A percentile compares a stretch with the other conserved stretches of the same genome.
Evolutionary conservation across 2,888 invertebrate species (phyloP).

Genomic region (Dicranocentrus wangi): DNA sequence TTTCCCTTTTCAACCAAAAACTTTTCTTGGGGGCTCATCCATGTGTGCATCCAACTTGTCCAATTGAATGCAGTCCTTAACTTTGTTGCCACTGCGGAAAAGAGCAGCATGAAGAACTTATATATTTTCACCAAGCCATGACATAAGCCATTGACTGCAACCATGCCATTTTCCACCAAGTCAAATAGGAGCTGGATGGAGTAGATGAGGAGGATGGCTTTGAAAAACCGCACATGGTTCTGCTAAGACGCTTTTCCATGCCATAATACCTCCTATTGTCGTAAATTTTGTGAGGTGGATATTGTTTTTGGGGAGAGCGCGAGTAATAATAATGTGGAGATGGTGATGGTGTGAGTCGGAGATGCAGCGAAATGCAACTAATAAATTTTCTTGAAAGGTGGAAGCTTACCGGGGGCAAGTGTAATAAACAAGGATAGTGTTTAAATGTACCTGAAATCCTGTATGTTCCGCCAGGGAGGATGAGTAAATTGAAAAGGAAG

Average conservation of each 20-base stretch:
- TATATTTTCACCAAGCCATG: no score
- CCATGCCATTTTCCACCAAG: no score
- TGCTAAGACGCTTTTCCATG: not conserved
- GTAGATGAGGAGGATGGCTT: no score
- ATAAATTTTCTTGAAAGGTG: not conserved
- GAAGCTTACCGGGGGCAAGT: not conserved
- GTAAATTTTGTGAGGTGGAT: not conserved
- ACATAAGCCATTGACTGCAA: no score
- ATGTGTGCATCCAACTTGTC: conserved; percentile 34
- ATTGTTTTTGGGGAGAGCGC: not conserved
- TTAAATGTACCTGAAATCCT: not conserved
- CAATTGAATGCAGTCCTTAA: conserved; percentile 27
- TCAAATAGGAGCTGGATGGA: no score
- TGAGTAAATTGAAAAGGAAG: no score
- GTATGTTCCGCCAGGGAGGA: no score
- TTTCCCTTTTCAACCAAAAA: conserved; percentile 31
- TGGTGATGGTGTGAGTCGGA: not conserved
- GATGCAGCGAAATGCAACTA: not conserved
- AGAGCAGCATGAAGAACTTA: no score
- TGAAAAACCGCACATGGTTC: no score
- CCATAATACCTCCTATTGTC: not conserved
- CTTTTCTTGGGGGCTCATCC: conserved; percentile 27
- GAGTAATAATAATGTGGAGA: no score
- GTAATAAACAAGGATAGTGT: not conserved
- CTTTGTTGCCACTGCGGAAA: no score